Evolutionary conservation across 2,113 vertebrate species (phyloP).

Genomic region (Syrrhaptes paradoxus): DNA sequence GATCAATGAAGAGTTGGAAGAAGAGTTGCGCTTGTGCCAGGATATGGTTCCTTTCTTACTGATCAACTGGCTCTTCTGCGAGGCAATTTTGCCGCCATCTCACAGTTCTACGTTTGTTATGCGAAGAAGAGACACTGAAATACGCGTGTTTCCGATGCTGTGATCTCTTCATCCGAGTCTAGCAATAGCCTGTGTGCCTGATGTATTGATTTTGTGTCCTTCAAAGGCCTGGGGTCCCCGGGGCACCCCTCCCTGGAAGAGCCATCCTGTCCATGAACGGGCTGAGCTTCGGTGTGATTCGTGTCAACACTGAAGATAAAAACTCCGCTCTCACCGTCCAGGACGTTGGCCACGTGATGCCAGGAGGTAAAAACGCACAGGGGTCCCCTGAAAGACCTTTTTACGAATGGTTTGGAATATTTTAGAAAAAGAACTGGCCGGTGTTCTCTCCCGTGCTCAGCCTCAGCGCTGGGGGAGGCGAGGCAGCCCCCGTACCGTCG

Average conservation of each 20-base stretch:
- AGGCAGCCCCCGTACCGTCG: fast-evolving
- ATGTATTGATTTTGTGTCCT: background rate
- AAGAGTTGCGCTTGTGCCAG: too few species aligned
- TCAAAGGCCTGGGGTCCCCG: constrained; percentile 88
- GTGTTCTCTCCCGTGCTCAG: fast-evolving
- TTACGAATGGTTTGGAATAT: fast-evolving
- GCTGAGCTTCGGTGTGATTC: constrained; percentile 92
- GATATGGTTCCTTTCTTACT: too few species aligned
- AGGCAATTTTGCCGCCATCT: too few species aligned
- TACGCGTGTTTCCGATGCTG: background rate
- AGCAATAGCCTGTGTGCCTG: background rate
- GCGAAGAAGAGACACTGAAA: background rate
- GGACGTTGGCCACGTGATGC: constrained; percentile 97
- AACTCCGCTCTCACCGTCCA: constrained; percentile 97
- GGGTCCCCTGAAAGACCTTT: background rate
- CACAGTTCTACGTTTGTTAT: fast-evolving
- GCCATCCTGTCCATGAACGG: constrained; percentile 96
- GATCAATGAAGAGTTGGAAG: too few species aligned
- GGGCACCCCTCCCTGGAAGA: constrained; percentile 91
- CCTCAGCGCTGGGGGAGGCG: fast-evolving
- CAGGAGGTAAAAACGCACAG: constrained; percentile 83
- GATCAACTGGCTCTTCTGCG: too few species aligned
- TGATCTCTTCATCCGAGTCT: background rate
- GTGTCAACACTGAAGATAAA: constrained; percentile 97
- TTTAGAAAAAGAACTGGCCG: fast-evolving